A percentile compares a stretch with the other conserved stretches of the same genome.
These are phyloP conservation scores for Griposia aprilina DNA, from an alignment of 2,888 invertebrate species.

Conservation along the genomic window DNA sequence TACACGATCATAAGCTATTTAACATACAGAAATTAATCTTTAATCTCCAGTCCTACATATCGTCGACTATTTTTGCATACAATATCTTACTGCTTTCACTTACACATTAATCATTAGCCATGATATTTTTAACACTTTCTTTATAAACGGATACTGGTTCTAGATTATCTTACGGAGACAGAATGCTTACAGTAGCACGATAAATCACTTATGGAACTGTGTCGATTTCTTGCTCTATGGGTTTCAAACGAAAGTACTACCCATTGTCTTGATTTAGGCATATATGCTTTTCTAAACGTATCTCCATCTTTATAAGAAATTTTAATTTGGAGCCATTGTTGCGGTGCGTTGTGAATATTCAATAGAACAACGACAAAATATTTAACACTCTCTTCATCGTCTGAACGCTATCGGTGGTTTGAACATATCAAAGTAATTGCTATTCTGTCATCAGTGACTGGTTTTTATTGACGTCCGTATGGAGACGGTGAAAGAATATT, in stretches of 20 bases:
- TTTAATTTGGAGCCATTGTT: slow-evolving; percentile 64
- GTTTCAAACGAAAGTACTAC: slow-evolving; percentile 70
- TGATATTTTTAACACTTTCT: slow-evolving; percentile 73
- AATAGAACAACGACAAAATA: slow-evolving; percentile 24
- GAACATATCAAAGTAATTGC: slow-evolving; percentile 51
- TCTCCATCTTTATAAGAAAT: slow-evolving; percentile 68
- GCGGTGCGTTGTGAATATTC: slow-evolving; percentile 28
- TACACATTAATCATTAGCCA: slow-evolving; percentile 70
- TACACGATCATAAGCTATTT: slow-evolving; percentile 51
- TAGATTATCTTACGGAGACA: slow-evolving; percentile 57
- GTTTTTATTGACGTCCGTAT: slow-evolving; percentile 64
- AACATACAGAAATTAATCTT: slow-evolving; percentile 64
- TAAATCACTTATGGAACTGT: slow-evolving; percentile 77
- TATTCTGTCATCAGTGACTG: slow-evolving; percentile 58
- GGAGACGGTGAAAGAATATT: slow-evolving; percentile 54
- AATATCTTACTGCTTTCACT: slow-evolving; percentile 73
- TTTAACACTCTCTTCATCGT: slow-evolving; percentile 16
- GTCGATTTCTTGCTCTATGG: slow-evolving; percentile 64
- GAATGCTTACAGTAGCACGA: slow-evolving; percentile 71
- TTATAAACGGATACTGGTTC: slow-evolving; percentile 65
- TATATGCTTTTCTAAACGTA: slow-evolving; percentile 55
- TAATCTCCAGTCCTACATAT: slow-evolving; percentile 65
- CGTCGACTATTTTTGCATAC: slow-evolving; percentile 72
- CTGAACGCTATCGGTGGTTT: slow-evolving; percentile 28
- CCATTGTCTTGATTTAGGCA: slow-evolving; percentile 67